Base-by-base conservation (phyloP, 2,888 invertebrate species). In the Alcis repandata region DNA sequence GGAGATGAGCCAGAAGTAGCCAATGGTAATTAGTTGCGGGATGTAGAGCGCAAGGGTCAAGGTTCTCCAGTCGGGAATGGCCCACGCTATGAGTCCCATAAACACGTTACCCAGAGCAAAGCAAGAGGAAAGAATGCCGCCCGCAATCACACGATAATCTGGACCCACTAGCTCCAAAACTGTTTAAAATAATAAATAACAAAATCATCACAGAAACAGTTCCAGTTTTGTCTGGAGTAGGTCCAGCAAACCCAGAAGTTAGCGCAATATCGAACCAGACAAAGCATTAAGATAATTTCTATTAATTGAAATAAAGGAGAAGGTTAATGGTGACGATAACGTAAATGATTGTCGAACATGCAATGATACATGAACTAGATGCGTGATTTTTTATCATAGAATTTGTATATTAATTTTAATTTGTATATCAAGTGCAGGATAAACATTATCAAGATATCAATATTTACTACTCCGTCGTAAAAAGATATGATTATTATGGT, bases 131-230 rank as follows among this genome's bases (percentile, higher is more conserved):
- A 96, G 92, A 27, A 96, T 88, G 3, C 96, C 95, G 27, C 97
- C 96, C 1, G 95, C 95, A 9, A 96, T 86, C 0, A 97, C 96
- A 36, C 97, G 94, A 57, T 94, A 95, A 51, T 94, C 94, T 0
- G 96, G 96, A 0, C 96, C 96, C 15, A 97, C 96, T 58, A 97
- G 86, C 82, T 97, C 97, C 81, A 97, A 94, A 32, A 95, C 96
- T 96, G 83, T 13, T n/a, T n/a, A 48, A 17, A 15, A 48, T 19
- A 13, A 11, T 6, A 17, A 19, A 54, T 20, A 11, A 20, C 19
- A 20, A 2, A 20, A 43, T 2, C 43, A 43, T 43, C 11, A 17
- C 17, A 41, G 1, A 9, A 2, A 8, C 1, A 41, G 0, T 17
- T 7, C 17, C 10, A 41, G 15, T 17, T 1, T 7, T 41, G 10